Evolutionary conservation across 2,113 vertebrate species (phyloP), one percentile per base, ranked within the genome.

Genomic region (Catagonus wagneri): DNA sequence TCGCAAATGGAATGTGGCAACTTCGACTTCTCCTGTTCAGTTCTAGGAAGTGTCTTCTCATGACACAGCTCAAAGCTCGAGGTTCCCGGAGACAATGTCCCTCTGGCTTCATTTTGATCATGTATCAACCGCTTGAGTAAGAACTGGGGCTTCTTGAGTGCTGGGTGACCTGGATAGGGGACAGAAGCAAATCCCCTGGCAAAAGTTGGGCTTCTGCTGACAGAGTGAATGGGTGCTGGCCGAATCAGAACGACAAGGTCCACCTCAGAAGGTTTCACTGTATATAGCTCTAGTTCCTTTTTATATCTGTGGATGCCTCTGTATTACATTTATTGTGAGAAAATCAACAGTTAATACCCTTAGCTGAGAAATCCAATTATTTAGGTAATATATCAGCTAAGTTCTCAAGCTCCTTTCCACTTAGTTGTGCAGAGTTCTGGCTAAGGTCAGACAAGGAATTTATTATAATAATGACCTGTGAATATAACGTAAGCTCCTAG

Each of bases 381-480:
- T 89, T 89, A 89, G 83, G 79, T 56, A 89, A 83, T 69, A 19
- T 0, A 80, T 87, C 89, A 90, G 23, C 25, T 85, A 90, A 85
- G 44, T 74, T 92, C 81, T 94, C 39, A 75, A 84, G 80, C 23
- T 29, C 54, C n/a, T 88, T 96, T 96, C 25, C 39, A 58, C 39
- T 94, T 34, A 92, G 76, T 10, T 76, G 11, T 44, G 34, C 36
- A 87, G 20, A n/a, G 63, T 56, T 95, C 75, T 93, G 54, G 80
- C 68, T 80, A 89, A 79, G 89, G 74, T 89, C 65, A 84, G 72
- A 79, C 29, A 87, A 81, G 50, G n/a, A 94, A 93, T 92, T 98
- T 87, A 92, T 92, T 58, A 81, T 22, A 93, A 79, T 86, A 74
- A 89, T 89, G 84, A 88, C 60, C 65, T 95, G 29, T 81, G 92